A percentile compares a stretch with the other conserved stretches of the same genome.
These are phyloP conservation scores for Lycocorax pyrrhopterus DNA, from an alignment of 2,113 vertebrate genomes.

Conservation along the genomic window DNA sequence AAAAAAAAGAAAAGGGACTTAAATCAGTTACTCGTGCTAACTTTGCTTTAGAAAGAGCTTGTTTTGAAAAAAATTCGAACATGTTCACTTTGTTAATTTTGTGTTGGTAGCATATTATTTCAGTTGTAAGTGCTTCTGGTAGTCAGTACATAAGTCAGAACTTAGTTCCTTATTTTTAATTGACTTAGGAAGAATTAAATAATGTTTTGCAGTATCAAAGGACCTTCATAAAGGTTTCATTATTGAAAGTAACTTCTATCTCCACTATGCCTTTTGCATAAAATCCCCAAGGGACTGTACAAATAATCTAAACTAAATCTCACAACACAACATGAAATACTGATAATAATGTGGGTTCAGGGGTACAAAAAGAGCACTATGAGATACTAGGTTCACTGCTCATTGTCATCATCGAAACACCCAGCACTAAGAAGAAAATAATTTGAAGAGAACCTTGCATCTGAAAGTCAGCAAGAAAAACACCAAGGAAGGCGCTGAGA, in stretches of 20 bases:
- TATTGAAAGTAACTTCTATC: not conserved
- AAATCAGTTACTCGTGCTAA: not conserved
- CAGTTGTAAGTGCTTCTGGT: not conserved
- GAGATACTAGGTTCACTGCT: not conserved
- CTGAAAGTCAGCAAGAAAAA: not conserved
- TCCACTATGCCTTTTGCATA: not conserved
- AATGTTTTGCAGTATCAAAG: not conserved
- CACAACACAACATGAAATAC: not conserved
- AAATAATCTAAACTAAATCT: not conserved
- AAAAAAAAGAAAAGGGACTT: not conserved
- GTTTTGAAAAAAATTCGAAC: not conserved
- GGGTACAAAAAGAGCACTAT: not conserved
- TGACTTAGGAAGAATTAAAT: not conserved
- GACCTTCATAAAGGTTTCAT: not conserved
- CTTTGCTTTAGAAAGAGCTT: not conserved
- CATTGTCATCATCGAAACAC: not conserved
- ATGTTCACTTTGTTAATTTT: not conserved
- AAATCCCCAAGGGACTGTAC: not conserved
- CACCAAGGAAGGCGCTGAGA: not conserved
- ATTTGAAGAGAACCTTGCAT: not conserved
- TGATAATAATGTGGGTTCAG: not conserved
- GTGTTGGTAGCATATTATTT: not conserved
- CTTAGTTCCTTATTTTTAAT: not conserved
- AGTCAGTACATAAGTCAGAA: not conserved
- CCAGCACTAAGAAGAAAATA: not conserved